Conservation (phyloP, 2,797 vertebrate genomes). For the Scyliorhinus canicula region DNA sequence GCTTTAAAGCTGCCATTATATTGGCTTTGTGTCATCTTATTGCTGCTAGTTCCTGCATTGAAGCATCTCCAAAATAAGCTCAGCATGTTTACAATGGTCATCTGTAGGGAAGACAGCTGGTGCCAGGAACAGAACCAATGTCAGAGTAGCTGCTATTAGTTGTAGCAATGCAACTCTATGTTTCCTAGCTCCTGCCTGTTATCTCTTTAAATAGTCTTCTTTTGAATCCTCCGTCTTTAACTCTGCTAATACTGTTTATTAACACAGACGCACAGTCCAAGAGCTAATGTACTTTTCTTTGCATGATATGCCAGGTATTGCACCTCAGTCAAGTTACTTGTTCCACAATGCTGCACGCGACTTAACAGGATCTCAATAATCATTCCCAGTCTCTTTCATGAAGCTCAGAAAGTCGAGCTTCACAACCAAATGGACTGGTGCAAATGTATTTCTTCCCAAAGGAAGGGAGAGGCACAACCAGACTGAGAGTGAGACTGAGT, state of each 20-base stretch:
- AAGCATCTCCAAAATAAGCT: background rate
- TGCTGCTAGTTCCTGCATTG: background rate
- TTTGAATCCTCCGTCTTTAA: background rate
- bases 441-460: background rate
- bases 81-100: background rate
- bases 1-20: background rate
- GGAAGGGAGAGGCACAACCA: background rate
- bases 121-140: background rate
- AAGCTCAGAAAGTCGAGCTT: background rate
- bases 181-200: background rate
- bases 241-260: background rate
- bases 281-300: background rate
- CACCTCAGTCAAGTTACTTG: slow-evolving; percentile 15
- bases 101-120: too few species aligned
- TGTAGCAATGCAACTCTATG: background rate
- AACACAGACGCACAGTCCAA: background rate
- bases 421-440: background rate
- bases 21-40: background rate
- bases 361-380: slow-evolving; percentile 1
- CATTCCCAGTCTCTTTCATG: background rate
- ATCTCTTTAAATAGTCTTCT: background rate
- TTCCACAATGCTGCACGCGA: background rate
- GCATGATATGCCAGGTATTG: background rate
- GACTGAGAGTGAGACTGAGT: background rate
- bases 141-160: background rate